Conservation (phyloP, 2,888 invertebrate species). For the Harmothoe impar region DNA sequence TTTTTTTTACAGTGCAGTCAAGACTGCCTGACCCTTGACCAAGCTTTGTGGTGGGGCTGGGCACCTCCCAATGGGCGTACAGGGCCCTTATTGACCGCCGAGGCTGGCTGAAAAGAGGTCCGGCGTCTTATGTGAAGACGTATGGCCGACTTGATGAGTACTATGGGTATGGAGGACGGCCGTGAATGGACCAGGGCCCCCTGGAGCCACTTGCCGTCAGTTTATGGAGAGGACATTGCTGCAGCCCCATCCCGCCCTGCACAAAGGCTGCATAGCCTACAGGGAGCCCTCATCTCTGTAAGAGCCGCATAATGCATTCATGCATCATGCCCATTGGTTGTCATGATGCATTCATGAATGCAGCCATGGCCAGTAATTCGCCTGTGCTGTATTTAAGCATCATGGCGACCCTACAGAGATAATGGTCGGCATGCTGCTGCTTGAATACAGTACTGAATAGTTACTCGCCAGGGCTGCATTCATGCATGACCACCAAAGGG, state of each 20-base stretch:
- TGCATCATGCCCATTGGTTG: too few relatives aligned
- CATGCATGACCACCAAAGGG: too few relatives aligned
- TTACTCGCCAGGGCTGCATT: too few relatives aligned
- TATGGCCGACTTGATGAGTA: constrained; percentile 55
- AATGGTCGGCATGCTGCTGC: too few relatives aligned
- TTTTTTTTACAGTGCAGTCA: too few relatives aligned
- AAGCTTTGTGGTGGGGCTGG: constrained; percentile 1
- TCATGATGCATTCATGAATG: too few relatives aligned
- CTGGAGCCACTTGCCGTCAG: background rate
- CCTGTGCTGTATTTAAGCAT: too few relatives aligned
- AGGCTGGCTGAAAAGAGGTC: background rate
- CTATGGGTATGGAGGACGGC: background rate
- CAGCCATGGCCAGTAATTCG: too few relatives aligned
- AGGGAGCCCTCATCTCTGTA: too few relatives aligned
- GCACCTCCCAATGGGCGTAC: background rate
- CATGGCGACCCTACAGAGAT: too few relatives aligned
- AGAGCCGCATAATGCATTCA: too few relatives aligned
- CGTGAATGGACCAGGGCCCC: background rate
- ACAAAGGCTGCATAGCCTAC: background rate
- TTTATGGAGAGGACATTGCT: background rate
- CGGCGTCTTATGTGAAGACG: constrained; percentile 17
- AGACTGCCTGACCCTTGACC: constrained; percentile 33
- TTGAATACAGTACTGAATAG: too few relatives aligned
- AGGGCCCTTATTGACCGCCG: constrained; percentile 37
- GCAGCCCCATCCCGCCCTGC: background rate